Evolutionary conservation across 1,140 invertebrate genomes (phyloP), one percentile per base, ranked within the genome.

Genomic region (Kradibia gibbosae): DNA sequence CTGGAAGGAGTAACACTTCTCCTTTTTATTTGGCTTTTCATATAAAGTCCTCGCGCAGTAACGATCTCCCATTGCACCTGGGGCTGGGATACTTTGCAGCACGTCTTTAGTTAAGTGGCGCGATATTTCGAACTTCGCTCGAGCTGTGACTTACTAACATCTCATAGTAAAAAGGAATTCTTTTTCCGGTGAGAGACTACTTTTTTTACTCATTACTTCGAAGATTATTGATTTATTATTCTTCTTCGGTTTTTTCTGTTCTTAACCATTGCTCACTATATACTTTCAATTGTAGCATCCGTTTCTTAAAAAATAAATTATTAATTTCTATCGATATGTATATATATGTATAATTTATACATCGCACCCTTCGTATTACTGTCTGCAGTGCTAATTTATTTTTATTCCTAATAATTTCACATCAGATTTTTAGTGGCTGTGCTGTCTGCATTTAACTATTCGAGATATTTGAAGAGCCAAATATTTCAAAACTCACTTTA

Each of bases 51-150:
- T 15, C 67, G 17, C 50, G 34, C n/a, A 53, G 13, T 10, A 39
- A n/a, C 78, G 76, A 50, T 10, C 50, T 71, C 50, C 71, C 78
- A 75, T 70, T 81, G 74, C 72, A 31, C 79, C 45, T 62, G 79
- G 79, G 73, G 79, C 79, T 42, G 79, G 70, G 39, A 48, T 70
- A 34, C 62, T 74, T 62, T 74, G 42, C 55, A 31, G 3, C 57
- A 53, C 25, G 53, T 17, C n/a, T n/a, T n/a, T n/a, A n/a, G n/a
- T n/a, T n/a, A n/a, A n/a, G n/a, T n/a, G n/a, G n/a, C n/a, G n/a
- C n/a, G n/a, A n/a, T n/a, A n/a, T 20, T 15, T 65, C 79, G 57
- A 20, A n/a, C 73, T 25, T 28, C 25, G n/a, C 4, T 31, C 28
- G 25, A 8, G 31, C 62, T 67, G 7, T 34, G 31, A 36, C 62